phyloP scores from a whole-genome alignment of 2,888 invertebrate genomes.

The Embidobia sp. region DNA sequence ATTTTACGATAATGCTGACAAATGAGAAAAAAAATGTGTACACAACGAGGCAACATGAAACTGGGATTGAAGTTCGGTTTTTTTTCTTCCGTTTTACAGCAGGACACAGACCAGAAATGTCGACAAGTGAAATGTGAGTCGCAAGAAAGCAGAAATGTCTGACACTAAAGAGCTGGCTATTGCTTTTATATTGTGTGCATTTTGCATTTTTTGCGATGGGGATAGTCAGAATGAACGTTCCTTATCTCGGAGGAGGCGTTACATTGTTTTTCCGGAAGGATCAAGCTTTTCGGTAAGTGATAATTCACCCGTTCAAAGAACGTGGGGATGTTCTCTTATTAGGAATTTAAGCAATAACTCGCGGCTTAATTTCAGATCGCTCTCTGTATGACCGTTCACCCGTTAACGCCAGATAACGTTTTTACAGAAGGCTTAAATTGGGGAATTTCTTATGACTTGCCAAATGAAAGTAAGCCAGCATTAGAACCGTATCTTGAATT shows the following conservation, averaged over 20 bases:
- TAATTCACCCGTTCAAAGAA: slow-evolving; percentile 3
- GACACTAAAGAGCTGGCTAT: slow-evolving; percentile 23
- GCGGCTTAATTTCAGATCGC: slow-evolving; percentile 80
- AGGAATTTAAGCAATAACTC: slow-evolving; percentile 28
- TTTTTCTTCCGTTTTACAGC: slow-evolving; percentile 5
- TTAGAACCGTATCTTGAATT: slow-evolving; percentile 76
- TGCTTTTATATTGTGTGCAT: slow-evolving; percentile 39
- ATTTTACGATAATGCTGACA: no score
- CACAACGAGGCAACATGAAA: no score
- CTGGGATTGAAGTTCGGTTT: no score
- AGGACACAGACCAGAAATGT: slow-evolving; percentile 6
- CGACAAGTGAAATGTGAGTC: no score
- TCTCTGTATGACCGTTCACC: slow-evolving; percentile 84
- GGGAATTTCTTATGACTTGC: slow-evolving; percentile 86
- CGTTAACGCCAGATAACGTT: slow-evolving; percentile 79
- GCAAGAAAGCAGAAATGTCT: slow-evolving; percentile 24
- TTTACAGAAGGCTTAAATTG: slow-evolving; percentile 87
- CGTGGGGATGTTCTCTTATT: no score
- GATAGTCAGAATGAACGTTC: slow-evolving; percentile 74
- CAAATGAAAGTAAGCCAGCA: slow-evolving; percentile 80
- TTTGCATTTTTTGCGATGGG: slow-evolving; percentile 54
- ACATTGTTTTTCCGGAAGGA: slow-evolving; percentile 87
- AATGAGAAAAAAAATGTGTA: no score
- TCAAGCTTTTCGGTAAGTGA: slow-evolving; percentile 85
- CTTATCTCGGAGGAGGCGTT: slow-evolving; percentile 84